Evolutionary conservation across 1,140 invertebrate species (phyloP).

Genomic region (Cyrtorhinus lividipennis): DNA sequence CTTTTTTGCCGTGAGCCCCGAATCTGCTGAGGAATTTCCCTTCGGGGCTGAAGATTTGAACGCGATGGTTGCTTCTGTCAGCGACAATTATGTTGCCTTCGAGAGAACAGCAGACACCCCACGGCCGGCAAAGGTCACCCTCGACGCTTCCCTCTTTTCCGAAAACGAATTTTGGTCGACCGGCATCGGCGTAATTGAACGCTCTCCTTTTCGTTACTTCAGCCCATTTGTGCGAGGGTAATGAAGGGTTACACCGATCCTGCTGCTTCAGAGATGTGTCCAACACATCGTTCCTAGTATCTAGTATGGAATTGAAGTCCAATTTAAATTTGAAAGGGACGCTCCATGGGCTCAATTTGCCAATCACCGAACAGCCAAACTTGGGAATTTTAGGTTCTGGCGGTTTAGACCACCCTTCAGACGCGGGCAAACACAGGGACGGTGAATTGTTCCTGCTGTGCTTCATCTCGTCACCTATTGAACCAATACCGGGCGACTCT

Average conservation of each 20-base stretch:
- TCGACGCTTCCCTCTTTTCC: constrained; percentile 38
- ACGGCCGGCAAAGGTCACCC: constrained; percentile 50
- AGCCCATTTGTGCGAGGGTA: too few species aligned
- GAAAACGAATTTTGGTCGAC: constrained; percentile 30
- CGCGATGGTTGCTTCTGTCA: constrained; percentile 84
- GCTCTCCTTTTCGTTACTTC: background rate
- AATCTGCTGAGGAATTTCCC: constrained; percentile 65
- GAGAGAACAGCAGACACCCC: constrained; percentile 75
- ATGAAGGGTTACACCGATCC: background rate
- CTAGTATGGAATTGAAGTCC: background rate
- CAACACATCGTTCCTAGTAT: background rate
- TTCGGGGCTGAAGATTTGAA: constrained; percentile 62
- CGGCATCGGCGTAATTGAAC: constrained; percentile 17
- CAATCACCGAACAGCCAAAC: too few species aligned
- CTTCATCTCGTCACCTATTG: constrained; percentile 7
- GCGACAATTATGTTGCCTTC: constrained; percentile 70
- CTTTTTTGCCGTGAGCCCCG: constrained; percentile 53
- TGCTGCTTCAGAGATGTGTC: background rate
- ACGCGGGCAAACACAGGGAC: too few species aligned
- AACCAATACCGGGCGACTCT: constrained; percentile 13
- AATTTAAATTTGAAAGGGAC: background rate
- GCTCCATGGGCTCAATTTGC: background rate
- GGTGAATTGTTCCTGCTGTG: background rate
- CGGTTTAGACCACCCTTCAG: too few species aligned
- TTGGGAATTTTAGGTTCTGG: too few species aligned